phyloP scores from a whole-genome alignment of 1,140 invertebrate genomes.

The Lasioglossum baleicum region DNA sequence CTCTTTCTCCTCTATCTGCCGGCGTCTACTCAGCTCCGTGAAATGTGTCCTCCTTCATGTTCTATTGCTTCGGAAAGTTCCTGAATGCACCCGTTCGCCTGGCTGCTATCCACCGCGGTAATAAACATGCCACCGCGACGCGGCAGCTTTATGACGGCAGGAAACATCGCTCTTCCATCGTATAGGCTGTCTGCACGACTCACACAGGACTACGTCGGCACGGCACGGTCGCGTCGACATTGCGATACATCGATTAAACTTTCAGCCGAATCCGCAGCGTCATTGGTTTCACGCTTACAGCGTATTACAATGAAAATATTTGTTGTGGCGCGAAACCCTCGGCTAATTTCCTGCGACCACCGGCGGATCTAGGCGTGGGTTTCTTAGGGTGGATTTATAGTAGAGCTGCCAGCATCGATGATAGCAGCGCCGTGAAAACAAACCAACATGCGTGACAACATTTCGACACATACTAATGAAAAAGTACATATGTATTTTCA shows the following conservation, averaged over 20 bases:
- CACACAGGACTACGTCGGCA: background rate
- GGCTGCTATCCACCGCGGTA: constrained; percentile 15
- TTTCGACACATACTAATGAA: no score
- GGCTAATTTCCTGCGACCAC: no score
- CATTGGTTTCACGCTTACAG: constrained; percentile 17
- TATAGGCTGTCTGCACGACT: background rate
- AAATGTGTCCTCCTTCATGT: constrained; percentile 17
- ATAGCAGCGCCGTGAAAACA: no score
- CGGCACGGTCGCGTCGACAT: background rate
- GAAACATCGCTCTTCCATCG: constrained; percentile 37
- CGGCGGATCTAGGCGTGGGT: no score
- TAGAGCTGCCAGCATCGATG: no score
- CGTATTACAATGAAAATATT: no score
- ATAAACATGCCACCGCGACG: constrained; percentile 44
- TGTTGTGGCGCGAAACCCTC: no score
- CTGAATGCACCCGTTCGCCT: constrained; percentile 11
- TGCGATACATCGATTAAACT: constrained; percentile 29
- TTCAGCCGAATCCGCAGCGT: constrained; percentile 14
- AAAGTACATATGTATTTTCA: no score
- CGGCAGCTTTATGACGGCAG: constrained; percentile 45
- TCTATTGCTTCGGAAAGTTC: constrained; percentile 29
- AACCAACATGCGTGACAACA: no score
- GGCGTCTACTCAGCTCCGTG: background rate
- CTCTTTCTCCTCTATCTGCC: no score
- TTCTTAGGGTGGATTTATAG: no score